Evolutionary conservation across 2,113 vertebrate genomes (phyloP).

Genomic region (Procavia capensis): DNA sequence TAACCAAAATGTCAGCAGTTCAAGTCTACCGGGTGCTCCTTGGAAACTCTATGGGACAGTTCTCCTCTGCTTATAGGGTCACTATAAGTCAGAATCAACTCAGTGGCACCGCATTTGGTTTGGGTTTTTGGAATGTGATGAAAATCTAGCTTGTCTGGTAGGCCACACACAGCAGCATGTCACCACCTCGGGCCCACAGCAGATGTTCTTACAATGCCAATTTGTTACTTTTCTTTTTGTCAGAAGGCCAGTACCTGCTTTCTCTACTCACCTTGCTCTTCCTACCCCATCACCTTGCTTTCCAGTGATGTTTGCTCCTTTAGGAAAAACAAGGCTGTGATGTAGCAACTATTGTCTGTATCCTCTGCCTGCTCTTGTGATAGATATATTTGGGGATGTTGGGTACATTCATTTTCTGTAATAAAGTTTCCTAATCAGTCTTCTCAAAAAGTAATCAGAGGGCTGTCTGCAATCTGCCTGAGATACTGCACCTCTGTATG

Average conservation of each 20-base stretch:
- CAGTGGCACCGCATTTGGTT: no score
- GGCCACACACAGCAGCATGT: background rate
- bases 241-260: background rate
- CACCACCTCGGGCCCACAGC: background rate
- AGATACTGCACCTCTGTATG: slow-evolving; percentile 50
- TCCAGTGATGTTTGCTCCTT: slow-evolving; percentile 24
- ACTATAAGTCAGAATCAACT: no score
- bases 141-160: background rate
- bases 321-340: slow-evolving; percentile 55
- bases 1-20: no score
- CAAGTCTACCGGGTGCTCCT: no score
- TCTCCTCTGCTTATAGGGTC: no score
- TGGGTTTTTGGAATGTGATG: no score
- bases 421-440: slow-evolving; percentile 82
- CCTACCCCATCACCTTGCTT: background rate
- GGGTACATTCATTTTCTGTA: slow-evolving; percentile 75
- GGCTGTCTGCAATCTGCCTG: slow-evolving; percentile 46
- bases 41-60: no score
- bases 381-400: slow-evolving; percentile 69
- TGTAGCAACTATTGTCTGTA: slow-evolving; percentile 59
- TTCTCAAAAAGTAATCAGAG: slow-evolving; percentile 68
- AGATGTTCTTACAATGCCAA: background rate
- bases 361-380: slow-evolving; percentile 48
- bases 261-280: background rate
- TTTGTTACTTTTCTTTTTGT: background rate